phyloP scores from a whole-genome alignment of 1,140 invertebrate genomes.

The Hylaeus volcanicus region DNA sequence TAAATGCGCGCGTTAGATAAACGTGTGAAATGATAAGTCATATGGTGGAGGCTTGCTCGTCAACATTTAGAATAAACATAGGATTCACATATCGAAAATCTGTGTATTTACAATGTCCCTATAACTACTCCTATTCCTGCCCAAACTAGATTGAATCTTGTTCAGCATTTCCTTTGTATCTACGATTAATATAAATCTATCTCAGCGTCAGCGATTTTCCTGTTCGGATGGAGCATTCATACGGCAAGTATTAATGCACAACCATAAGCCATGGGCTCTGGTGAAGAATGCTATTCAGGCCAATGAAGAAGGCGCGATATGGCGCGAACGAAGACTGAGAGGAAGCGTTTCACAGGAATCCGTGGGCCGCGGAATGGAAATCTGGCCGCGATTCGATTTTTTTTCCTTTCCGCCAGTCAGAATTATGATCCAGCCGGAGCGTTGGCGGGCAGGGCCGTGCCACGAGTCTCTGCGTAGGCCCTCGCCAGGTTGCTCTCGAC shows the following conservation, averaged over 20 bases:
- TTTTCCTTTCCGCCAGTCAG: constrained; percentile 24
- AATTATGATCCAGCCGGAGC: constrained; percentile 56
- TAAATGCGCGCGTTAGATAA: no score
- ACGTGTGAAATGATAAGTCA: no score
- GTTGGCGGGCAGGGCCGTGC: constrained; percentile 52
- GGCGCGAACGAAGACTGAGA: constrained; percentile 20
- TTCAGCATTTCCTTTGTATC: no score
- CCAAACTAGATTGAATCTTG: no score
- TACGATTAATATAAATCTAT: no score
- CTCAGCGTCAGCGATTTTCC: no score
- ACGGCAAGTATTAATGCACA: not conserved
- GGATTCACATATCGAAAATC: no score
- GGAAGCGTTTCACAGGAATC: constrained; percentile 47
- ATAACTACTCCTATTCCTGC: no score
- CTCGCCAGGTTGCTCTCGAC: constrained; percentile 17
- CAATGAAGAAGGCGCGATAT: not conserved
- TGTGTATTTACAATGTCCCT: no score
- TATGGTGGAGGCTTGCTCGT: no score
- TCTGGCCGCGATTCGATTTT: constrained; percentile 45
- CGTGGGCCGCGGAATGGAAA: constrained; percentile 61
- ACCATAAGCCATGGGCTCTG: not conserved
- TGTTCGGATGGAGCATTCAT: not conserved
- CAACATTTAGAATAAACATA: no score
- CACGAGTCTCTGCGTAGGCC: constrained; percentile 45
- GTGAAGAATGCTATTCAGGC: not conserved